These are phyloP conservation scores for Fulica atra DNA, from an alignment of 2,113 vertebrate genomes.

Conservation along the genomic window DNA sequence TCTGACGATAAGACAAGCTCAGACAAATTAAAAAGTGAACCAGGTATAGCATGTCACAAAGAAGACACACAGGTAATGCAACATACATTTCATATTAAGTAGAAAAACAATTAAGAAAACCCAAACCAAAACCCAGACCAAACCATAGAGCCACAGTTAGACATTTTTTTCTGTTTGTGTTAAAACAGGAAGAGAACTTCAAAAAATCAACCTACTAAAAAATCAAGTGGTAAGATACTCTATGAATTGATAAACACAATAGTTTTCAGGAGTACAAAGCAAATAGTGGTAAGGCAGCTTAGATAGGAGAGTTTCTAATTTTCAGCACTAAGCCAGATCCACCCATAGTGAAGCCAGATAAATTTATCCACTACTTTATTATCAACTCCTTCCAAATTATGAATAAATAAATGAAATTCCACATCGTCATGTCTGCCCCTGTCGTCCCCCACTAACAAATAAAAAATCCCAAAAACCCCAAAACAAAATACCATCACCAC, in stretches of 20 bases:
- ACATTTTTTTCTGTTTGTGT: background rate
- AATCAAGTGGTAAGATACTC: background rate
- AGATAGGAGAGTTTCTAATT: background rate
- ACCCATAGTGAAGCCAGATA: background rate
- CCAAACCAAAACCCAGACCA: accelerated
- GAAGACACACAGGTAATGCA: constrained; percentile 9
- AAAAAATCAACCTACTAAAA: background rate
- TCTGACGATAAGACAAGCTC: constrained; percentile 55
- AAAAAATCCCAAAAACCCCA: too few relatives aligned
- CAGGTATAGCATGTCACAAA: constrained; percentile 2
- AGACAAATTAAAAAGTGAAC: constrained; percentile 63
- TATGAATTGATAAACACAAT: background rate
- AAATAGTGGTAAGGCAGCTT: background rate
- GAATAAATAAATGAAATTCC: too few relatives aligned
- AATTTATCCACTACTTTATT: background rate
- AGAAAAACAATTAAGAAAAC: background rate
- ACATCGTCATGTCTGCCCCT: too few relatives aligned
- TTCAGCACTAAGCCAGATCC: background rate
- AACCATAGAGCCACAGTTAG: background rate
- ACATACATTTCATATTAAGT: constrained; percentile 12
- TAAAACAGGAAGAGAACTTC: background rate
- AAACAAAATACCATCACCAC: too few relatives aligned
- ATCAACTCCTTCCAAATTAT: background rate
- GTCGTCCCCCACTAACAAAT: too few relatives aligned
- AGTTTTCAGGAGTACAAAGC: background rate